Conservation (phyloP, 2,113 vertebrate species). For the Myotis yumanensis region DNA sequence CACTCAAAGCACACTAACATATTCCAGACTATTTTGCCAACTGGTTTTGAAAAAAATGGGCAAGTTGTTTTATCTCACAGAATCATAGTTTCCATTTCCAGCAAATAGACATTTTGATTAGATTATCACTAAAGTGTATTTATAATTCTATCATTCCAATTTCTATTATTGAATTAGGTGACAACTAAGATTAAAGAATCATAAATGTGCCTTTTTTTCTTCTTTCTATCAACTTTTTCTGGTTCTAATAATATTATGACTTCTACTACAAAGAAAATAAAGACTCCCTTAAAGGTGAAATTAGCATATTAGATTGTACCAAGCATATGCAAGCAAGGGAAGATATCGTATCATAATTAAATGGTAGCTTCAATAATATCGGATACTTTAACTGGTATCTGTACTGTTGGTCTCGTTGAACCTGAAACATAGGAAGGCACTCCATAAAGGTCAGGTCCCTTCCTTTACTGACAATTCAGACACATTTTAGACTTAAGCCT, state of each 20-base stretch:
- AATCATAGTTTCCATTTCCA: neutral
- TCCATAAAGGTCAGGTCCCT: neutral
- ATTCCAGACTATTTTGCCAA: neutral
- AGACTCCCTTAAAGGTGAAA: neutral
- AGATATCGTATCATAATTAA: neutral
- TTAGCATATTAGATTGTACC: neutral
- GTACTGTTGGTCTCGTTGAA: neutral
- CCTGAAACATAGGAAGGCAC: neutral
- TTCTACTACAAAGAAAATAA: neutral
- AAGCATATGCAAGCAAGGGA: neutral
- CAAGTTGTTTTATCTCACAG: neutral
- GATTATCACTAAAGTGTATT: neutral
- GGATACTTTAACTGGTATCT: neutral
- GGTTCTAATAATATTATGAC: neutral
- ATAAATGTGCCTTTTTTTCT: neutral
- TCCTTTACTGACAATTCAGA: neutral
- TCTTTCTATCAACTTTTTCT: neutral
- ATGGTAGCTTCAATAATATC: neutral
- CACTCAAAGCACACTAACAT: neutral
- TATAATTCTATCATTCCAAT: constrained; percentile 34
- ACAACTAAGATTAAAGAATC: neutral
- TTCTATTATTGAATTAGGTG: neutral
- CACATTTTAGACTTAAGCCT: constrained; percentile 19
- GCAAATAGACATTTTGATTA: neutral
- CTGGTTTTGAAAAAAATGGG: neutral